A percentile compares a stretch with the other conserved stretches of the same genome.
phyloP scores from a whole-genome alignment of 1,140 invertebrate genomes.

The Papilio glaucus region DNA sequence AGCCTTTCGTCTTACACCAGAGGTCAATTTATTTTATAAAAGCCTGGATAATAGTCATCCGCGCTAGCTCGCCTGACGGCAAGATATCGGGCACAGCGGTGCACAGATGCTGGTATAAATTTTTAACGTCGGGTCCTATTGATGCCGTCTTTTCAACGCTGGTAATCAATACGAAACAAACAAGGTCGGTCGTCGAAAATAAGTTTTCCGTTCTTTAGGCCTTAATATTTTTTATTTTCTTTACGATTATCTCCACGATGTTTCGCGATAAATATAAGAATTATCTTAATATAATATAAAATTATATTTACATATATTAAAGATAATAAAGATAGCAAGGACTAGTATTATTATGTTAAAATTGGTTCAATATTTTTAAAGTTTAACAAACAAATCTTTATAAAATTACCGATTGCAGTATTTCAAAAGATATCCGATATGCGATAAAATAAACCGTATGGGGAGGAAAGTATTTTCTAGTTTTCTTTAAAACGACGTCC shows the following conservation, averaged over 20 bases:
- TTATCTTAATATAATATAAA: no score
- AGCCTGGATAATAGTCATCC: conserved; percentile 6
- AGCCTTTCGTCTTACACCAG: background rate
- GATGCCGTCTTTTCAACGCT: background rate
- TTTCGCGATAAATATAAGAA: no score
- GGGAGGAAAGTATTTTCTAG: conserved; percentile 69
- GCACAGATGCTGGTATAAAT: background rate
- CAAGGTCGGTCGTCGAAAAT: background rate
- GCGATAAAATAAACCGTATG: conserved; percentile 69
- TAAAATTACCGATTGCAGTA: no score
- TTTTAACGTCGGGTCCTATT: background rate
- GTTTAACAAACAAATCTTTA: no score
- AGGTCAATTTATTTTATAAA: conserved; percentile 2
- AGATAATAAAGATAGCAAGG: no score
- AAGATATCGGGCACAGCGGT: background rate
- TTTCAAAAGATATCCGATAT: conserved; percentile 67
- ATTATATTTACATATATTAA: no score
- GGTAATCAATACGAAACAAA: background rate
- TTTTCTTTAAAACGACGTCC: conserved; percentile 61
- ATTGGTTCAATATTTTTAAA: no score
- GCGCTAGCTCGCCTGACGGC: background rate
- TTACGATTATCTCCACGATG: no score
- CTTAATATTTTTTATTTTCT: no score
- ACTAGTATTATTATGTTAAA: background rate
- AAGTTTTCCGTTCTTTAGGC: no score